These are phyloP conservation scores for Gila orcuttii DNA, from an alignment of 2,113 vertebrate genomes.

Conservation along the genomic window DNA sequence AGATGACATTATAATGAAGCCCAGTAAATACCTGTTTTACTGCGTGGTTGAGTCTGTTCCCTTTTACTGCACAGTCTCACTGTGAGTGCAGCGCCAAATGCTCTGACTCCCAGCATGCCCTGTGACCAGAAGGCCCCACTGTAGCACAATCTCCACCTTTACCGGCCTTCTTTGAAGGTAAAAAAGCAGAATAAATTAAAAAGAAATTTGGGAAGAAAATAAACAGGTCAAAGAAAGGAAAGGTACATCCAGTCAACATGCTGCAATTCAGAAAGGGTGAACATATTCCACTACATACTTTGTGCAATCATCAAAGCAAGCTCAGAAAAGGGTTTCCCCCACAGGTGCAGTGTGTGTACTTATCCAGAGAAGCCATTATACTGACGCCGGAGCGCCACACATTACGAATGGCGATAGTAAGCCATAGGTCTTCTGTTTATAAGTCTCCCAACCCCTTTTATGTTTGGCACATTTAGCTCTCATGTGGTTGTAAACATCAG, in stretches of 20 bases:
- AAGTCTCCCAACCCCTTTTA: slow-evolving; percentile 29
- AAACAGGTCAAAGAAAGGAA: neutral
- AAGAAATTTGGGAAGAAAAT: neutral
- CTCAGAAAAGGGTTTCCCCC: slow-evolving; percentile 2
- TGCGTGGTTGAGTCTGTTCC: neutral
- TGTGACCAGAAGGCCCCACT: slow-evolving; percentile 33
- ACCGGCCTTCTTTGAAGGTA: neutral
- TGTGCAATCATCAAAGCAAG: slow-evolving; percentile 23
- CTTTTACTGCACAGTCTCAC: slow-evolving; percentile 20
- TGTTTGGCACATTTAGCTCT: slow-evolving; percentile 9
- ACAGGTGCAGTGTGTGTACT: slow-evolving; percentile 25
- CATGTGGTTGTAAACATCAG: slow-evolving; percentile 35
- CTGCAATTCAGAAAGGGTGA: neutral
- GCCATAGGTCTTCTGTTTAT: slow-evolving; percentile 38
- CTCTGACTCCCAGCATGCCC: slow-evolving; percentile 40
- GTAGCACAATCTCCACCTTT: slow-evolving; percentile 14
- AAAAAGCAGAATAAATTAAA: neutral
- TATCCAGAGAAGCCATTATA: slow-evolving; percentile 17
- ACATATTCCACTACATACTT: neutral
- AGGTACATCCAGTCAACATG: neutral
- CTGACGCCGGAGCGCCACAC: neutral
- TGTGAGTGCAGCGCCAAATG: neutral
- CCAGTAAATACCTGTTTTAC: slow-evolving; percentile 49
- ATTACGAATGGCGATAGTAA: slow-evolving; percentile 4
- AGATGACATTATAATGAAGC: slow-evolving; percentile 41